Percentiles rank a stretch among this genome's conserved stretches.
Evolutionary conservation across 2,888 invertebrate species (phyloP).

Genomic region (Aleiodes leptofemur): DNA sequence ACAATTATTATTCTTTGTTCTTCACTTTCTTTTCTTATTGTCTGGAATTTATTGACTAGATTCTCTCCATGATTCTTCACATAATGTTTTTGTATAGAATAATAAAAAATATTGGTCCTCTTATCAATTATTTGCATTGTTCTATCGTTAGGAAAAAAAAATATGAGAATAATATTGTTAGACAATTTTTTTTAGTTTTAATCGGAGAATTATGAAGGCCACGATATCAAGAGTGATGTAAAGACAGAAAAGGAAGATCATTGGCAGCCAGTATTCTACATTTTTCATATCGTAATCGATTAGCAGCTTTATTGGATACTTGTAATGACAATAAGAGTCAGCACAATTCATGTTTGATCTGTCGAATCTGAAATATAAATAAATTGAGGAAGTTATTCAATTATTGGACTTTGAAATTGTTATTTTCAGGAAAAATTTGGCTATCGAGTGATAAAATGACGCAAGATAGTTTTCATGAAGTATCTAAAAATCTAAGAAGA

Average conservation of each 20-base stretch:
- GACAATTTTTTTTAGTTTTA: slow-evolving; percentile 77
- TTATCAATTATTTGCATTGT: too few species aligned
- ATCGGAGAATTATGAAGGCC: slow-evolving; percentile 83
- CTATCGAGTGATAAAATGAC: too few species aligned
- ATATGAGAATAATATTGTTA: slow-evolving; percentile 1
- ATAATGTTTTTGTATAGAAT: background rate
- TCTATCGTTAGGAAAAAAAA: background rate
- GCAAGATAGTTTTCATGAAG: too few species aligned
- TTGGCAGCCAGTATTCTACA: slow-evolving; percentile 82
- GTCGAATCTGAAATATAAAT: slow-evolving; percentile 78
- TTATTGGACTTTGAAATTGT: too few species aligned
- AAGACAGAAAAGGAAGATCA: slow-evolving; percentile 81
- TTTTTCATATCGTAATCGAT: slow-evolving; percentile 83
- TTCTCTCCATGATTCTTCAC: background rate
- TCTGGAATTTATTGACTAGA: background rate
- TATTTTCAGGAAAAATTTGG: too few species aligned
- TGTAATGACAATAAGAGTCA: slow-evolving; percentile 85
- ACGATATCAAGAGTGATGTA: slow-evolving; percentile 80
- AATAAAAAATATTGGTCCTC: background rate
- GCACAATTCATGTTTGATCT: slow-evolving; percentile 85
- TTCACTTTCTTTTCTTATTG: too few species aligned
- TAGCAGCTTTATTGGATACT: slow-evolving; percentile 84
- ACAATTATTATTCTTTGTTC: too few species aligned
- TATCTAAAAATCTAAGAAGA: background rate
- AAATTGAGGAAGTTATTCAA: too few species aligned